These are phyloP conservation scores for Heliconius aoede DNA, from an alignment of 2,888 invertebrate genomes.

Conservation along the genomic window DNA sequence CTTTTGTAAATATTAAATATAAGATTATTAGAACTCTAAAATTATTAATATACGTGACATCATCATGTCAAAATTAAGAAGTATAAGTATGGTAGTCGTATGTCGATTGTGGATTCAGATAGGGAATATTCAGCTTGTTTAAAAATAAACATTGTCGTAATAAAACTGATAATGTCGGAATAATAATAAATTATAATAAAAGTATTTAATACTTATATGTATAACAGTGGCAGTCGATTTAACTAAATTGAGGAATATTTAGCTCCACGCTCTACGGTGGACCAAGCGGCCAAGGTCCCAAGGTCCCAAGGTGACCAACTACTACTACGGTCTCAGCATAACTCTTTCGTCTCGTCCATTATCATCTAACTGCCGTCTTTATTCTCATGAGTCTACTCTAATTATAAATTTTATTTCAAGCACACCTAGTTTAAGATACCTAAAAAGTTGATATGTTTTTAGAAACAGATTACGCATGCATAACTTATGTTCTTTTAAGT, in stretches of 20 bases:
- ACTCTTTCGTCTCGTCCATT: too few species aligned
- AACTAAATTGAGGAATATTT: slow-evolving; percentile 30
- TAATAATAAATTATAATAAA: too few species aligned
- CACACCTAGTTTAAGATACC: neutral
- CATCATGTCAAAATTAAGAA: neutral
- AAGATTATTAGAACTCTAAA: neutral
- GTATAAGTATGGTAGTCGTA: neutral
- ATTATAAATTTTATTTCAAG: slow-evolving; percentile 30
- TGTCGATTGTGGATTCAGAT: neutral
- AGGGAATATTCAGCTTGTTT: neutral
- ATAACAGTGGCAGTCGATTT: slow-evolving; percentile 56
- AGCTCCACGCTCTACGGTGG: too few species aligned
- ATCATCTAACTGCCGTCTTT: too few species aligned
- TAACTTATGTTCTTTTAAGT: too few species aligned
- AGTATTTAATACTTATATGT: neutral
- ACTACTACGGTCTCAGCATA: too few species aligned
- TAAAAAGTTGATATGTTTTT: neutral
- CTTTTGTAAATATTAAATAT: slow-evolving; percentile 14
- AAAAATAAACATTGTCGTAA: too few species aligned
- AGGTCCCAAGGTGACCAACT: too few species aligned
- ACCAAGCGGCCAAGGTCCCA: too few species aligned
- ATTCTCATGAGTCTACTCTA: too few species aligned
- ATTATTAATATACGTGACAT: neutral
- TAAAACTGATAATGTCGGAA: too few species aligned
- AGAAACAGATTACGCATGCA: neutral